A percentile compares a stretch with the other conserved stretches of the same genome.
Evolutionary conservation across 2,113 vertebrate genomes (phyloP).

Genomic region (Paradisaea rubra): DNA sequence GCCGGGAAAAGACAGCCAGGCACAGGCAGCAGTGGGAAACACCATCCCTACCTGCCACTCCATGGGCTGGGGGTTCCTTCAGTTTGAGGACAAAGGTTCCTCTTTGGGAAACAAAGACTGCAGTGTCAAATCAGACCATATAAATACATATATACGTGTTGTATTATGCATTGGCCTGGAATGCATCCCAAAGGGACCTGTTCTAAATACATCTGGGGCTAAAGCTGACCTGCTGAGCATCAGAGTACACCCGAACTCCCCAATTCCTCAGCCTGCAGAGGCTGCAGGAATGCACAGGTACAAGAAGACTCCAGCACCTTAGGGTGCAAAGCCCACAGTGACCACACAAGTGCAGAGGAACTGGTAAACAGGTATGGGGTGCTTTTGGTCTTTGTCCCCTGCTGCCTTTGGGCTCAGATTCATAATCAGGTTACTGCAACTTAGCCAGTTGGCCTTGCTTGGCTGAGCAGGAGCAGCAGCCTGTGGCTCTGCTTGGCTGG

Average conservation of each 20-base stretch:
- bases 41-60: neutral
- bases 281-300: neutral
- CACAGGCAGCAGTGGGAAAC: neutral
- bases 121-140: neutral
- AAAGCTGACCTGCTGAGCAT: neutral
- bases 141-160: fast-evolving
- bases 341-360: neutral
- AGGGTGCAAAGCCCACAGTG: neutral
- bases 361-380: fast-evolving
- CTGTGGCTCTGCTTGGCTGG: neutral
- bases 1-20: neutral
- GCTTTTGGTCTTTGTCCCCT: neutral
- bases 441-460: neutral
- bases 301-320: neutral
- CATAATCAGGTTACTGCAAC: neutral
- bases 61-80: neutral
- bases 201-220: neutral
- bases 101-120: neutral
- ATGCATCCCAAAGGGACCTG: neutral
- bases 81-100: neutral
- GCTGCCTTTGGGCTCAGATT: neutral
- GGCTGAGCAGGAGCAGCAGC: neutral
- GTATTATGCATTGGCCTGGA: neutral
- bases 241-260: too few species aligned
- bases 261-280: neutral